Base-by-base conservation (phyloP, 2,113 vertebrate genomes). In the Psittacula cyanocephala region DNA sequence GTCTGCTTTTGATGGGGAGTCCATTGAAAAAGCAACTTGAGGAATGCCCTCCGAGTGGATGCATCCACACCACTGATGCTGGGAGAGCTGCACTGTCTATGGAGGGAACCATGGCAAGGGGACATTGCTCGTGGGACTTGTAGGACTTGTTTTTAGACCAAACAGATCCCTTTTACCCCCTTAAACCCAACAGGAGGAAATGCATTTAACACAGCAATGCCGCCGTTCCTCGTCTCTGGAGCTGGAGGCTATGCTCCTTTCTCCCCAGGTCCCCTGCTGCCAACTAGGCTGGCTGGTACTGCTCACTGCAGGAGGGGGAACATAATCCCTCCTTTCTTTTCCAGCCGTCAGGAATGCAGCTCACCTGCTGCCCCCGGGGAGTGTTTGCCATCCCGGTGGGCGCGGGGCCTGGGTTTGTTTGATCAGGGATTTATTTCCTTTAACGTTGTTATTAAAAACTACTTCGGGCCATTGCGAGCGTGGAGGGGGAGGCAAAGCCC, bases 61-160 rank as follows among this genome's bases (percentile, higher is more conserved):
- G 20, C 55, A 49, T 5, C n/a, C n/a, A 2, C 10, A 16, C 20
- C 8, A 8, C 23, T 0, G 12, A 8, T 1, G 46, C 65, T n/a
- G 80, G 35, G 41, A 7, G 2, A 13, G 33, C 77, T 46, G 69
- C 6, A 25, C 27, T 23, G 57, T 78, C 43, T 25, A 5, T 0
- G 4, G 0, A 0, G 23, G 83, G 37, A 31, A 2, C 23, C 37
- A 0, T 0, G 3, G 57, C 86, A 39, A 0, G 1, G 63, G 10
- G 13, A 10, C 14, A 13, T 59, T 71, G 75, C 80, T 57, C 19
- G 1, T 1, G 2, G 47, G 44, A 60, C 67, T 24, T 0, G 53
- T 29, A 82, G 59, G 81, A 13, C 85, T 91, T 3, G 79, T 69
- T 93, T 86, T 46, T 62, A 82, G 81, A 82, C 43, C 17, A 89